phyloP scores from a whole-genome alignment of 2,113 vertebrate species.

The Mastomys natalensis region DNA sequence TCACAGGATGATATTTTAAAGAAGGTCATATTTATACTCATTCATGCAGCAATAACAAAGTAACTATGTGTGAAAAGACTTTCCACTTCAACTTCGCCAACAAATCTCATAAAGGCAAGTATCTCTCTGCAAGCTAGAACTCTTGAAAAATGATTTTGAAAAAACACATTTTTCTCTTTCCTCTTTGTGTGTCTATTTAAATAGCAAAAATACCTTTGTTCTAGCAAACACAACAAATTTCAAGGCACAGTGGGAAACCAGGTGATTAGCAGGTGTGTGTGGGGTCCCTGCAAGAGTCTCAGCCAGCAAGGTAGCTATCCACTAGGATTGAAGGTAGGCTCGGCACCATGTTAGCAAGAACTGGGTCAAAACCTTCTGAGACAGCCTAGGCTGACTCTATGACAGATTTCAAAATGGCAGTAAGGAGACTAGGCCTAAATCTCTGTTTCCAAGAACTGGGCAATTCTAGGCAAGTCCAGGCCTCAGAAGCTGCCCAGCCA shows the following conservation, averaged over 20 bases:
- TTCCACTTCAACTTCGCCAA: background rate
- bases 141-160: background rate
- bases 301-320: background rate
- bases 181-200: background rate
- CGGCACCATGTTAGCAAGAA: no score
- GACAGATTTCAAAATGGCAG: no score
- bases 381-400: no score
- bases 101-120: background rate
- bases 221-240: background rate
- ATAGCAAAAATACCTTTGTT: conserved; percentile 2
- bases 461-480: no score
- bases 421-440: no score
- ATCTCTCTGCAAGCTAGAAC: background rate
- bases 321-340: background rate
- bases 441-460: no score
- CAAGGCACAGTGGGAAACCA: background rate
- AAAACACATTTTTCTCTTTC: conserved; percentile 32
- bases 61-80: background rate
- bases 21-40: background rate
- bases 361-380: background rate
- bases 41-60: conserved; percentile 30
- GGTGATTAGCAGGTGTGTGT: background rate
- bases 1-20: conserved; percentile 24
- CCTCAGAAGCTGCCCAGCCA: no score
- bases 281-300: background rate